Conservation (phyloP, 2,888 invertebrate genomes). For the Venusia cambrica region DNA sequence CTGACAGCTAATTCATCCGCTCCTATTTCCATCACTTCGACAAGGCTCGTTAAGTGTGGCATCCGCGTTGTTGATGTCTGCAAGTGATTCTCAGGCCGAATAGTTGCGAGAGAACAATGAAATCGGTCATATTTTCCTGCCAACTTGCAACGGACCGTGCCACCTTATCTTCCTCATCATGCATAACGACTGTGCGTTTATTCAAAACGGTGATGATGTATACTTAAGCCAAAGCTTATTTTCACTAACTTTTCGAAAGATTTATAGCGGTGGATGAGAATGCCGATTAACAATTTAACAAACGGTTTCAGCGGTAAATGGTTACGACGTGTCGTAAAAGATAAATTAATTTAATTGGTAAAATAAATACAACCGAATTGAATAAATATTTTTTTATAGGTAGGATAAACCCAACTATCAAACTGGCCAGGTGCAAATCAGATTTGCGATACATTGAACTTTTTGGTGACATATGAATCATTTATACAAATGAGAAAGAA, state of each 20-base stretch:
- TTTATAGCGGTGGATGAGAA: slow-evolving; percentile 40
- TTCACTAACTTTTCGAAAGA: slow-evolving; percentile 59
- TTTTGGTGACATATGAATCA: no score
- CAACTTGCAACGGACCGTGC: slow-evolving; percentile 72
- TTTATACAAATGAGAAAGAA: no score
- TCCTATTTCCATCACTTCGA: slow-evolving; percentile 75
- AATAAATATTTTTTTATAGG: no score
- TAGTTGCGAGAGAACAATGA: slow-evolving; percentile 73
- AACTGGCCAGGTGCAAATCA: no score
- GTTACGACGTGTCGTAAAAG: slow-evolving; percentile 25
- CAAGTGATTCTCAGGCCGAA: slow-evolving; percentile 76
- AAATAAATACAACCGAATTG: slow-evolving; percentile 19
- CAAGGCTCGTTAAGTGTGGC: slow-evolving; percentile 78
- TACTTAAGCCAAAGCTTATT: slow-evolving; percentile 68
- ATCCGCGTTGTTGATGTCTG: slow-evolving; percentile 75
- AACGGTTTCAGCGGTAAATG: slow-evolving; percentile 28
- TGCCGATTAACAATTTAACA: slow-evolving; percentile 33
- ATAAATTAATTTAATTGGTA: slow-evolving; percentile 24
- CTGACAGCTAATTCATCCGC: slow-evolving; percentile 73
- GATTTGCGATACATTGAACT: no score
- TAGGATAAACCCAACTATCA: no score
- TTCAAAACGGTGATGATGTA: slow-evolving; percentile 64
- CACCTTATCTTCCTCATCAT: slow-evolving; percentile 68
- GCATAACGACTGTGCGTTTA: slow-evolving; percentile 71
- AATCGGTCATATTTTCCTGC: slow-evolving; percentile 79